A percentile compares a stretch with the other conserved stretches of the same genome.
Evolutionary conservation across 2,113 vertebrate species (phyloP).

Genomic region (Halichoeres trimaculatus): DNA sequence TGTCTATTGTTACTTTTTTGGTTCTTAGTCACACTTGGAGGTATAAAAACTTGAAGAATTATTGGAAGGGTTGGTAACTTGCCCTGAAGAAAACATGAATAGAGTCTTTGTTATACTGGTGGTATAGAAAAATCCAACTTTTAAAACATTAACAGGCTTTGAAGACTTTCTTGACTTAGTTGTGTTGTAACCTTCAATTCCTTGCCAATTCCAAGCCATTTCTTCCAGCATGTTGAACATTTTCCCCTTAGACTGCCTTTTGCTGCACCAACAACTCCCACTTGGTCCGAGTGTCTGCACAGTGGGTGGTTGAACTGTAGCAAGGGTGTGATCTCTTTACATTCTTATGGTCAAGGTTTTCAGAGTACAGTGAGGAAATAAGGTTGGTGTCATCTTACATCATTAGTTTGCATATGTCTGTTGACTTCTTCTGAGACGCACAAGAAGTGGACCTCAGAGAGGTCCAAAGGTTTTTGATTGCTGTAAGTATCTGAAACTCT

Average conservation of each 20-base stretch:
- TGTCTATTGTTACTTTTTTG: no score
- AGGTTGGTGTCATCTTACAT: neutral
- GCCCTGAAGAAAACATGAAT: no score
- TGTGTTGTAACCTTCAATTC: neutral
- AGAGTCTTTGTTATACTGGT: neutral
- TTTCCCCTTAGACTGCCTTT: slow-evolving; percentile 23
- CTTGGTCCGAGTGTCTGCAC: slow-evolving; percentile 3
- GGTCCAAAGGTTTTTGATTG: neutral
- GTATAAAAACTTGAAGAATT: no score
- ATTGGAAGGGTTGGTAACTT: no score
- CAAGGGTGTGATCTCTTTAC: neutral
- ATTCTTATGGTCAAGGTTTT: slow-evolving; percentile 22
- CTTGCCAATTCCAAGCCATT: slow-evolving; percentile 11
- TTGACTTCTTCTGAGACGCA: neutral
- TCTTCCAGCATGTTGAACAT: slow-evolving; percentile 3
- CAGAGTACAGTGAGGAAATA: slow-evolving; percentile 11
- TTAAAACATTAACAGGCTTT: neutral
- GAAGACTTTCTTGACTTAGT: neutral
- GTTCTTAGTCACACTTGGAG: no score
- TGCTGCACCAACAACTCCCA: slow-evolving; percentile 28
- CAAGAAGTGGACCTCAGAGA: neutral
- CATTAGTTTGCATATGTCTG: slow-evolving; percentile 3
- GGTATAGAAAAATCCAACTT: neutral
- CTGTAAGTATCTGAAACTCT: neutral
- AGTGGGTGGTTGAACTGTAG: slow-evolving; percentile 27